phyloP scores from a whole-genome alignment of 2,113 vertebrate species.

The Corythornis madagascariensis region DNA sequence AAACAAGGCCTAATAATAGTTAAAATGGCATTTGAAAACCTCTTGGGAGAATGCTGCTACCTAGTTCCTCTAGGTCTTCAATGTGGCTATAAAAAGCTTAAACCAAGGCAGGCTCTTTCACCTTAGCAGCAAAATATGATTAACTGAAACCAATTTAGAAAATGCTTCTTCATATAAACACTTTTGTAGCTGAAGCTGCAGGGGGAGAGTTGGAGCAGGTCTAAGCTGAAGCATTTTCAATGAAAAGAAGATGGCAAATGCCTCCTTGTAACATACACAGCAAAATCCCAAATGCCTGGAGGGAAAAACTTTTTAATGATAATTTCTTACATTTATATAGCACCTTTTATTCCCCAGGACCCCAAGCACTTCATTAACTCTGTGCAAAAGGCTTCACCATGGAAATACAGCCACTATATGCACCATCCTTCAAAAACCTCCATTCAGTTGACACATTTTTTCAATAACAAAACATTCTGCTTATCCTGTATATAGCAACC shows the following conservation, averaged over 20 bases:
- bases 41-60: neutral
- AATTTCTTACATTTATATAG: conserved; percentile 63
- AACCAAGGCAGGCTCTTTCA: conserved; percentile 18
- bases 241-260: conserved; percentile 40
- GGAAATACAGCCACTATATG: neutral
- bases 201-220: neutral
- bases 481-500: neutral
- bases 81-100: neutral
- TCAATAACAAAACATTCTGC: neutral
- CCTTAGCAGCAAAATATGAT: conserved; percentile 31
- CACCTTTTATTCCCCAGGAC: conserved; percentile 64
- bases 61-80: conserved; percentile 6
- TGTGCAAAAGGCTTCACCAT: conserved; percentile 20
- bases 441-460: neutral
- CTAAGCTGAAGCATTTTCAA: conserved; percentile 53
- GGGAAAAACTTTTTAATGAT: conserved; percentile 66
- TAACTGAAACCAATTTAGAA: conserved; percentile 51
- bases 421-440: neutral
- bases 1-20: neutral
- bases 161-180: conserved; percentile 41
- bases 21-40: neutral
- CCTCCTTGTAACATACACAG: conserved; percentile 7
- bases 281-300: conserved; percentile 60
- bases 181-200: conserved; percentile 39
- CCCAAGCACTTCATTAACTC: conserved; percentile 59